Evolutionary conservation across 2,797 vertebrate genomes (phyloP), one percentile per base, ranked within the genome.

Genomic region (Neosalanx taihuensis): DNA sequence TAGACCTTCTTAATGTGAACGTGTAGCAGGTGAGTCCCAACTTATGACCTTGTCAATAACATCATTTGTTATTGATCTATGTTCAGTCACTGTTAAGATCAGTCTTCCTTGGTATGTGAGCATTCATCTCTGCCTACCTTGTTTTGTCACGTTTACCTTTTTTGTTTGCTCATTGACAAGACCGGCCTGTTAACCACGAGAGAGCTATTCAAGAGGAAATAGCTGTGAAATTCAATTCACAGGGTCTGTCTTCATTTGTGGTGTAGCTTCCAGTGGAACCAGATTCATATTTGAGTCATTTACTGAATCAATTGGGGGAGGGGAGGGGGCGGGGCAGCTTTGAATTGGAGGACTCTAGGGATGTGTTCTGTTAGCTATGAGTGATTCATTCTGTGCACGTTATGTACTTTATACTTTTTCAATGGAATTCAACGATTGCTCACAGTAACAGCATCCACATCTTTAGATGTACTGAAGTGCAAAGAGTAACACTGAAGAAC

Each of bases 21-120:
- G 57, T 84, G 73, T 85, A 85, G 76, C 78, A 83, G 74, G 79
- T 15, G 56, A 75, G 73, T 83, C 29, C 33, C 29, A 6, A n/a
- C 18, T 18, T 66, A 66, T 64, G 66, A 64, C 65, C 53, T 74
- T 75, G 72, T 90, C 83, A 83, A 83, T 87, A 87, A 90, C 85
- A 73, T 76, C 82, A 79, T 73, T 69, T 68, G 80, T 87, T 86
- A 83, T 86, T 87, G 84, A 88, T 84, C 79, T 78, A n/a, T 83
- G 70, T 81, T 74, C 75, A 74, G 84, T 89, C 85, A 83, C 87
- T 88, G 88, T 80, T 89, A 92, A 89, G 90, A 86, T 88, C 86
- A 80, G 80, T 86, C 84, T 83, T 86, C 76, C 80, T 80, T 91
- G 90, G 86, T 91, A 88, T 91, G 87, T 88, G 85, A 86, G 86